Evolutionary conservation across 30 jellyfish, hydroid and myxozoan species (phyloP), one percentile per base, ranked within the genome.

Genomic region (Aurelia aurita complex sp. Pacific): DNA sequence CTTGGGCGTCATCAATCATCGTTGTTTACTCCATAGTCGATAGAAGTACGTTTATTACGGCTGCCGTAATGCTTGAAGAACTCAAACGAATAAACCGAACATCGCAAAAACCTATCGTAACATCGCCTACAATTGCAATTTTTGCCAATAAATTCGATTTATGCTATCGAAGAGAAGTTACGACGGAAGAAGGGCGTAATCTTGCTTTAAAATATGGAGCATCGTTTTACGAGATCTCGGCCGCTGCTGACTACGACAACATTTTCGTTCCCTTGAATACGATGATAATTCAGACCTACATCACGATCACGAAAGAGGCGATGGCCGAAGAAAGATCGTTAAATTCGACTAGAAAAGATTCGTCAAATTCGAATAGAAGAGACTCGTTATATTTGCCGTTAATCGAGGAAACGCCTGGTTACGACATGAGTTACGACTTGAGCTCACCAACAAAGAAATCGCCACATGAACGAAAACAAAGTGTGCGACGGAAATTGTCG

Each of bases 401-500:
- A 70, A 85, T 76, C 53, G 94, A 74, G 36, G 92, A 82, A 57
- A 15, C 82, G 23, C 85, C 85, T 7, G 80, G 85, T 35, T 51
- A 53, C 35, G 88, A 73, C 23, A 46, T 40, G 40, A 18, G 52
- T 18, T 46, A 46, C 57, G 57, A 46, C 14, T 46, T 9, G 15
- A 46, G 57, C 57, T 46, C 57, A 46, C 69, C 88, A 60, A 55
- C 64, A 14, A 86, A 83, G 67, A 63, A 85, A 64, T 85, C 90
- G 73, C 97, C 96, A n/a, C 53, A 38, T 63, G 97, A 88, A 67
- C 78, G 93, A 18, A 88, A 88, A 51, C 83, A 79, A 43, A 89
- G 97, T 19, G 97, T 94, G 35, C 88, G 97, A 10, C 89, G 97
- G 17, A 94, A 89, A 83, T 74, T 94, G 14, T 94, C 98, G 69